These are phyloP conservation scores for Eubucco bourcierii DNA, from an alignment of 2,113 vertebrate species.

Conservation along the genomic window DNA sequence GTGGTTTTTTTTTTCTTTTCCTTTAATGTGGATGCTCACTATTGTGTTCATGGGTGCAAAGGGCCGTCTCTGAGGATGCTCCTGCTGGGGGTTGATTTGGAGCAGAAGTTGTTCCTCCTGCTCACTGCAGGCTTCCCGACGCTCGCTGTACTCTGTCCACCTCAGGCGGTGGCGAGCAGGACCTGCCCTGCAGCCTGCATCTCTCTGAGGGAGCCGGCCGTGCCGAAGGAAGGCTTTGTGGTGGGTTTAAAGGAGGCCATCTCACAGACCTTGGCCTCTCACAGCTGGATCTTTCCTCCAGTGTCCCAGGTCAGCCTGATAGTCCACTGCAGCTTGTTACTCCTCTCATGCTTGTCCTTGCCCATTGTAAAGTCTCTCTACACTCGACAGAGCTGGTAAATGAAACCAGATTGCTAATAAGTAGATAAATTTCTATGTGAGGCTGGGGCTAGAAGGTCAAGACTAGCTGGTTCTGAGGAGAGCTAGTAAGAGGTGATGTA, in stretches of 20 bases:
- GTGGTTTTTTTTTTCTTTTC: not conserved
- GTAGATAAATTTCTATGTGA: not conserved
- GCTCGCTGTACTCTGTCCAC: not conserved
- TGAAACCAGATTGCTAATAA: not conserved
- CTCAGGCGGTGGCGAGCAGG: not conserved
- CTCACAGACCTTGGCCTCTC: not conserved
- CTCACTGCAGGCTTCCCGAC: not conserved
- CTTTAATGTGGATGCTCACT: not conserved
- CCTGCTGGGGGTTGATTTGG: conserved; percentile 36
- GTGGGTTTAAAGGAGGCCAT: not conserved
- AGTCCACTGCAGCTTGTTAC: not conserved
- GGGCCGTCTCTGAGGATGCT: conserved; percentile 30
- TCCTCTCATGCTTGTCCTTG: not conserved
- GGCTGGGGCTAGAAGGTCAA: not conserved
- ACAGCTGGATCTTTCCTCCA: not conserved
- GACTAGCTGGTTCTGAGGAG: not conserved
- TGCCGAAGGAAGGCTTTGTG: not conserved
- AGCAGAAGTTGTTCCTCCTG: conserved; percentile 36
- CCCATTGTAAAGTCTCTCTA: not conserved
- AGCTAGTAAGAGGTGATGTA: not conserved
- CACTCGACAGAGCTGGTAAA: not conserved
- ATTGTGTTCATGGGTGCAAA: conserved; percentile 49
- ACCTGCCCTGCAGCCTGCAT: not conserved
- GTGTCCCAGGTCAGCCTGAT: not conserved
- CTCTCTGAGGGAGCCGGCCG: not conserved